Conservation (phyloP, 2,888 invertebrate genomes). For the Folsomia manolachei region DNA sequence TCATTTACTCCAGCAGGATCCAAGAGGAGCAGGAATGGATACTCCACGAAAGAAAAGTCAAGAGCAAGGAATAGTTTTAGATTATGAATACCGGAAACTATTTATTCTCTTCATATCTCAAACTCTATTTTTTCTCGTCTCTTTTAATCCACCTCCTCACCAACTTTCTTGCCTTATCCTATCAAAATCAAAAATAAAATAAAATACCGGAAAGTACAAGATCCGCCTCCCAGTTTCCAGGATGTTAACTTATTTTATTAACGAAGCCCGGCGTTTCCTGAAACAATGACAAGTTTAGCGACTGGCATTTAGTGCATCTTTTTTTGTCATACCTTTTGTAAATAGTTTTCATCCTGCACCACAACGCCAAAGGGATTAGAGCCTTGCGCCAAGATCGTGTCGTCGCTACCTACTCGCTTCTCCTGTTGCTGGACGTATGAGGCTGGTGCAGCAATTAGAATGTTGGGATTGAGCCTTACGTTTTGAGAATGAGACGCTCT, state of each 20-base stretch:
- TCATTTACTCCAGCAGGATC: too few relatives aligned
- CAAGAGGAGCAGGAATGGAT: too few relatives aligned
- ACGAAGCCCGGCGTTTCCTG: slow-evolving; percentile 6
- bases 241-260: background rate
- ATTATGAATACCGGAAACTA: too few relatives aligned
- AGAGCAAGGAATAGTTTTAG: too few relatives aligned
- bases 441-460: background rate
- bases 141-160: too few relatives aligned
- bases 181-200: too few relatives aligned
- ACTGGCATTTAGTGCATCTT: background rate
- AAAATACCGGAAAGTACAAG: slow-evolving; percentile 31
- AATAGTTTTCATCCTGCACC: background rate
- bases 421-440: background rate
- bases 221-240: slow-evolving; percentile 31
- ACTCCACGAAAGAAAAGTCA: too few relatives aligned
- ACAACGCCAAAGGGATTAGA: background rate
- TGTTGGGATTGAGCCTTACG: background rate
- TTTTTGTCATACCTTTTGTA: slow-evolving; percentile 11
- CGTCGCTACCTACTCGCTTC: too few relatives aligned
- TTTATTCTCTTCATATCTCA: too few relatives aligned
- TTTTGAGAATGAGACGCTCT: too few relatives aligned
- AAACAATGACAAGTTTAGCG: background rate
- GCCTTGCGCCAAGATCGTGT: background rate
- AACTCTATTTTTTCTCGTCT: too few relatives aligned
- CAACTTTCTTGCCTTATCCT: too few relatives aligned